phyloP scores from a whole-genome alignment of 1,140 invertebrate genomes.

The Coenobita brevimanus region DNA sequence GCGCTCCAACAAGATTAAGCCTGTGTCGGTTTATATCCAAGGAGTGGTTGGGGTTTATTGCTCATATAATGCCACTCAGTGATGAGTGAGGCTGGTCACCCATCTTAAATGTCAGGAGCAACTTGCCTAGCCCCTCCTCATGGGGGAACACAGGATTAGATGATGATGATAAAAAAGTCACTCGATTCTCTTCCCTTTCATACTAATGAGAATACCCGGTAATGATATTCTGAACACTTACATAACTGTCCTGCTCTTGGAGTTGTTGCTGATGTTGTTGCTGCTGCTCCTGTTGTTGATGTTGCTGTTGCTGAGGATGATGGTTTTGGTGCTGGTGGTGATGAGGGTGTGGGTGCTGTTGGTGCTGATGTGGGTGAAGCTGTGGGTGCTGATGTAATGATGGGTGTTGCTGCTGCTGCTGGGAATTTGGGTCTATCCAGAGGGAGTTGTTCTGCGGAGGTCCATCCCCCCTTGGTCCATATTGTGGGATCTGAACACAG shows the following conservation, averaged over 20 bases:
- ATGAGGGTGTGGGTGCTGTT: not conserved
- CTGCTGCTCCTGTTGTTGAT: constrained; percentile 9
- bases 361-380: not conserved
- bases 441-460: constrained; percentile 28
- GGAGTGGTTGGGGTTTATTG: too few relatives aligned
- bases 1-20: too few relatives aligned
- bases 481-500: constrained; percentile 58
- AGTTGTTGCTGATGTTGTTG: constrained; percentile 38
- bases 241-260: constrained; percentile 5
- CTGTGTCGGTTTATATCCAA: too few relatives aligned
- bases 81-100: too few relatives aligned
- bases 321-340: constrained; percentile 14
- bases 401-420: constrained; percentile 35
- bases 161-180: constrained; percentile 35
- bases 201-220: not conserved
- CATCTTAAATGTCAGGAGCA: too few relatives aligned
- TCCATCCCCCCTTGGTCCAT: constrained; percentile 47
- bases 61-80: too few relatives aligned
- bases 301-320: constrained; percentile 23
- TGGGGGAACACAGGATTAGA: too few relatives aligned
- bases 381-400: constrained; percentile 33
- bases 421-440: constrained; percentile 40
- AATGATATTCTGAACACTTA: too few relatives aligned
- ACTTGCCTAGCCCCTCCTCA: too few relatives aligned
- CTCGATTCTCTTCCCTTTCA: not conserved